Conservation (phyloP, 2,888 invertebrate genomes). For the Phlogophora meticulosa region DNA sequence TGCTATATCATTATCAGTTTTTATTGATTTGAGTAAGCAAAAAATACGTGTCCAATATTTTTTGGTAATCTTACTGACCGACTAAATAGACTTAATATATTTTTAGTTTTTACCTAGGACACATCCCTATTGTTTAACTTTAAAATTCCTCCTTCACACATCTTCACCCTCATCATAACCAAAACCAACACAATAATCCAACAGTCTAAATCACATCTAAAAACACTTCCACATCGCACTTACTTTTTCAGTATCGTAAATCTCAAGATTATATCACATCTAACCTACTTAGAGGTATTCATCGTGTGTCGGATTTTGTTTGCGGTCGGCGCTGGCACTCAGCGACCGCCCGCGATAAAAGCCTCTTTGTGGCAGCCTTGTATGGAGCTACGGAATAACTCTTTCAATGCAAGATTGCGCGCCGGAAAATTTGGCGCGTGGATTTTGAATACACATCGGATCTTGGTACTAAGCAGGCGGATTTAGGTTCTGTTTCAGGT, state of each 20-base stretch:
- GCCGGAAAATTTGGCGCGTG: constrained; percentile 65
- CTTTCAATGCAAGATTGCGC: constrained; percentile 82
- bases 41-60: no score
- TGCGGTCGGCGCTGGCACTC: constrained; percentile 72
- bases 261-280: constrained; percentile 74
- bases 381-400: constrained; percentile 76
- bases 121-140: no score
- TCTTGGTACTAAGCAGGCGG: constrained; percentile 34
- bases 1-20: no score
- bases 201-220: constrained; percentile 57
- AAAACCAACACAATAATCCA: constrained; percentile 40
- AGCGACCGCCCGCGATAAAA: constrained; percentile 81
- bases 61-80: no score
- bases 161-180: background rate
- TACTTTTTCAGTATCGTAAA: constrained; percentile 68
- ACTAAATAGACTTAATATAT: no score
- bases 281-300: constrained; percentile 80
- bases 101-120: no score
- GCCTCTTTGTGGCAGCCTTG: constrained; percentile 84
- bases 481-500: constrained; percentile 26
- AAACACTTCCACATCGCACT: constrained; percentile 50
- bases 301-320: constrained; percentile 81
- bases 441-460: constrained; percentile 60
- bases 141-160: constrained; percentile 3
- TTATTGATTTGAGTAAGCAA: no score